These are phyloP conservation scores for Synanthedon formicaeformis DNA, from an alignment of 2,888 invertebrate species.

Conservation along the genomic window DNA sequence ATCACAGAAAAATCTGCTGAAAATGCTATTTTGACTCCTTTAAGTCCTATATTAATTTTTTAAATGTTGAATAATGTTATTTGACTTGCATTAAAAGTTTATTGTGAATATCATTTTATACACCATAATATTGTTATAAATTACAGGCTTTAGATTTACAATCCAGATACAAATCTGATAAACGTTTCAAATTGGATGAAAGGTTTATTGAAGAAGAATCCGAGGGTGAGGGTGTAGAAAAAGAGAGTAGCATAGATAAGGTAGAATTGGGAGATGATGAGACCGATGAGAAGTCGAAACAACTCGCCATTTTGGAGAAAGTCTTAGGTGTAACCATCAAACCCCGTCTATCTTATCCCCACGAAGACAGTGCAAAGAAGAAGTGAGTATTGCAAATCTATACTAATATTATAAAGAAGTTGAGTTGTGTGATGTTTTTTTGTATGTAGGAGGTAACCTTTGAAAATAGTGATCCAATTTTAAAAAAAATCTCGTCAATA, in stretches of 20 bases:
- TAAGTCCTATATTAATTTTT: no score
- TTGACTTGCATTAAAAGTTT: no score
- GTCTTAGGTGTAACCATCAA: conserved; percentile 63
- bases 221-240: conserved; percentile 26
- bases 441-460: no score
- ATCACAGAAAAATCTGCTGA: no score
- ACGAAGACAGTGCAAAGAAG: conserved; percentile 22
- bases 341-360: conserved; percentile 17
- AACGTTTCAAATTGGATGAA: conserved; percentile 80
- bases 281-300: conserved; percentile 62
- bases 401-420: neutral
- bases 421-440: no score
- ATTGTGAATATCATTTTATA: no score
- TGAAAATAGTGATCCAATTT: no score
- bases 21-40: no score
- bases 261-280: conserved; percentile 50
- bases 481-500: no score
- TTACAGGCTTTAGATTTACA: conserved; percentile 76
- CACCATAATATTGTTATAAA: no score
- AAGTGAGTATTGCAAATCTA: conserved; percentile 28
- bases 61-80: no score
- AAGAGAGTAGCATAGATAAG: conserved; percentile 23
- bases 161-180: conserved; percentile 79
- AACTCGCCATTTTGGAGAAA: conserved; percentile 67
- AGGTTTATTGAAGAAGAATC: conserved; percentile 75